Evolutionary conservation across 2,113 vertebrate genomes (phyloP).

Genomic region (Nycticebus coucang): DNA sequence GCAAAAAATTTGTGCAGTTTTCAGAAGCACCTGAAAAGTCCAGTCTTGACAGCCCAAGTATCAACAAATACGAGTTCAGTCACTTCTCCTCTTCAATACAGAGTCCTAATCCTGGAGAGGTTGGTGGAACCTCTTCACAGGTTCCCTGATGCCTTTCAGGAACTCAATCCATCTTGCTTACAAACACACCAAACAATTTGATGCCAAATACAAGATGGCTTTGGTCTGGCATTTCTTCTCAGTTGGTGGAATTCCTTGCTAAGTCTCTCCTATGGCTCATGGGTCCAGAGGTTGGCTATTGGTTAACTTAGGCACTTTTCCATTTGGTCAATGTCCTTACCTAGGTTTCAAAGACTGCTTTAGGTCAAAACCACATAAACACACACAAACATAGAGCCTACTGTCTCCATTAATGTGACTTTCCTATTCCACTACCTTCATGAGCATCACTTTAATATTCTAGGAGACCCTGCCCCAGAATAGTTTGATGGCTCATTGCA

Average conservation of each 20-base stretch:
- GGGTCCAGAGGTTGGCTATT: not conserved
- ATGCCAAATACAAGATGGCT: not conserved
- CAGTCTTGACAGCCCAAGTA: no score
- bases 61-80: not conserved
- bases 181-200: not conserved
- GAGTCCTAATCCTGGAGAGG: no score
- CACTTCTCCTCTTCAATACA: not conserved
- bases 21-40: not conserved
- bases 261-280: not conserved
- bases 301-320: not conserved
- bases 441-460: not conserved
- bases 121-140: not conserved
- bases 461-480: not conserved
- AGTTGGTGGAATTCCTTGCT: not conserved
- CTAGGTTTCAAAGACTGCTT: not conserved
- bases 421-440: not conserved
- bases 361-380: not conserved
- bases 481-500: not conserved
- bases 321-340: not conserved
- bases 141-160: rapidly evolving
- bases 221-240: not conserved
- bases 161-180: not conserved
- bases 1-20: not conserved
- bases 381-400: not conserved
- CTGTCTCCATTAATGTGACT: not conserved